Conservation (phyloP, 2,797 vertebrate species). For the Enteromius treurensis region DNA sequence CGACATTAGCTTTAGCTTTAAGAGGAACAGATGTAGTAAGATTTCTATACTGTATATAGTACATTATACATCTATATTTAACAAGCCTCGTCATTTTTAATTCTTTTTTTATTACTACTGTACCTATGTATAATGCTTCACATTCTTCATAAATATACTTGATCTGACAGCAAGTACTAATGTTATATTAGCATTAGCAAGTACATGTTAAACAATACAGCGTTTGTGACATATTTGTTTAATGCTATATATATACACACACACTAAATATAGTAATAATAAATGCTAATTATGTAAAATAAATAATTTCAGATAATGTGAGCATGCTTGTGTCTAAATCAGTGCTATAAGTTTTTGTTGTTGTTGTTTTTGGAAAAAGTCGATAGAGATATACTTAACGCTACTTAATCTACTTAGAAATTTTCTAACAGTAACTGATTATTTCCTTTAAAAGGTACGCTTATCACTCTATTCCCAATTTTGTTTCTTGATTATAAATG, state of each 20-base stretch:
- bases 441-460: background rate
- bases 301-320: background rate
- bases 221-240: background rate
- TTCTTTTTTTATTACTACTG: background rate
- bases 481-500: background rate
- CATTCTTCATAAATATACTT: background rate
- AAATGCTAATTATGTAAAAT: background rate
- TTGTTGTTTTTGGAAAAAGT: background rate
- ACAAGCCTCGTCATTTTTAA: background rate
- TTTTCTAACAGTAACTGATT: background rate
- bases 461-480: background rate
- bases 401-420: background rate
- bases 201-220: background rate
- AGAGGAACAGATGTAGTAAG: conserved; percentile 7
- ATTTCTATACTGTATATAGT: background rate
- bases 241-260: no score
- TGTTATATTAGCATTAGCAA: no score
- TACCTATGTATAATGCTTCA: background rate
- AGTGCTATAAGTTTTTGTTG: background rate
- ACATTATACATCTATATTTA: background rate
- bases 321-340: background rate
- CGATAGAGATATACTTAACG: background rate
- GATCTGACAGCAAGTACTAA: background rate
- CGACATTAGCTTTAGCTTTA: conserved; percentile 15
- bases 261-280: no score